Evolutionary conservation across 1,140 invertebrate species (phyloP).

Genomic region (Drosophila kohkoa): DNA sequence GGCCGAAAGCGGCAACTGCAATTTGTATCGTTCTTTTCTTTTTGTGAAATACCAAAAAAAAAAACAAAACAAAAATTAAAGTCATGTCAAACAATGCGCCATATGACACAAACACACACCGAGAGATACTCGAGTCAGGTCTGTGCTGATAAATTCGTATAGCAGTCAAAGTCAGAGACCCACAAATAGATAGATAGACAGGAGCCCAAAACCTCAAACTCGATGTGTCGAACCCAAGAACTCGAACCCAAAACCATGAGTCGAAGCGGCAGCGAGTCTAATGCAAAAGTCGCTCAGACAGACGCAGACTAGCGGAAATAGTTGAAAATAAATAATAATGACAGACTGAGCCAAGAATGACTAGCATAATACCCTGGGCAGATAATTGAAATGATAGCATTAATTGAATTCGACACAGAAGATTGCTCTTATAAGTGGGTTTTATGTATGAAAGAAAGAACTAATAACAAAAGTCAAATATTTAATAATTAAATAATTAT

Average conservation of each 20-base stretch:
- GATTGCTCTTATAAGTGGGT: no score
- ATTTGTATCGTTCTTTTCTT: constrained; percentile 62
- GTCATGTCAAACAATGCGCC: constrained; percentile 78
- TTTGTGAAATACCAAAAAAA: constrained; percentile 13
- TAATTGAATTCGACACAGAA: no score
- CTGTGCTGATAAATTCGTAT: constrained; percentile 35
- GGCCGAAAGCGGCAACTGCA: constrained; percentile 12
- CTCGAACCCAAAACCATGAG: not conserved
- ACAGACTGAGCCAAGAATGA: not conserved
- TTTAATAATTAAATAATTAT: no score
- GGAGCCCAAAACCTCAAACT: constrained; percentile 11
- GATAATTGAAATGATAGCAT: not conserved
- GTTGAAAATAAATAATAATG: constrained; percentile 56
- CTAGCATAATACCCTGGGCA: constrained; percentile 10
- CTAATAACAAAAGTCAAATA: no score
- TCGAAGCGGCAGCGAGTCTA: constrained; percentile 50
- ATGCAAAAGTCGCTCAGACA: constrained; percentile 60
- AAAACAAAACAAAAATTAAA: constrained; percentile 52
- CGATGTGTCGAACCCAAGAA: not conserved
- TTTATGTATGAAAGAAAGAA: no score
- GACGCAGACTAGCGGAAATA: constrained; percentile 52
- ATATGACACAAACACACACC: constrained; percentile 55
- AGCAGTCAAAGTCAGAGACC: constrained; percentile 24
- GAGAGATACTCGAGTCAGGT: not conserved
- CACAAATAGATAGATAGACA: constrained; percentile 39